Percentiles rank a stretch among this genome's conserved stretches.
phyloP scores from a whole-genome alignment of 2,888 invertebrate genomes.

The Drosophila hamatofila region DNA sequence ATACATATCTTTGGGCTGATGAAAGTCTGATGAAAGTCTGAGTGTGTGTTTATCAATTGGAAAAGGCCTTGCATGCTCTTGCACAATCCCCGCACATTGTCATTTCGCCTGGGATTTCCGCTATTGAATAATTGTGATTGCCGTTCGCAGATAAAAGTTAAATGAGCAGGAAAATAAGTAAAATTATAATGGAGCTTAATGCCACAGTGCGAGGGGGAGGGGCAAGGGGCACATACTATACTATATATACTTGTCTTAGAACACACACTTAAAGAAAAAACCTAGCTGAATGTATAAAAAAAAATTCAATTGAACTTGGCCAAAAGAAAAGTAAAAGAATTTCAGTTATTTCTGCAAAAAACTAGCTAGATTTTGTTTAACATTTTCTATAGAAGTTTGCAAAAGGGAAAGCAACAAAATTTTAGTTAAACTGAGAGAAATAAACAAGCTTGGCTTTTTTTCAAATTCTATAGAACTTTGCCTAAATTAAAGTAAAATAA shows the following conservation, averaged over 20 bases:
- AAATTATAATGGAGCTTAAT: slow-evolving; percentile 60
- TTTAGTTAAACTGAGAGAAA: too few relatives aligned
- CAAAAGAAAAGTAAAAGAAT: neutral
- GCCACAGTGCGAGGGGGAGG: slow-evolving; percentile 18
- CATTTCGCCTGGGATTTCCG: slow-evolving; percentile 65
- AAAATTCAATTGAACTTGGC: neutral
- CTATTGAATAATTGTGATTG: slow-evolving; percentile 82
- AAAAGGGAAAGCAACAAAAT: too few relatives aligned
- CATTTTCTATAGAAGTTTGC: too few relatives aligned
- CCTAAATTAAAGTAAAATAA: neutral
- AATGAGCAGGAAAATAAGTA: slow-evolving; percentile 83
- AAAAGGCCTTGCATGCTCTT: slow-evolving; percentile 36
- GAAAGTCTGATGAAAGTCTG: neutral
- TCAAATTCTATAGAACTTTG: neutral
- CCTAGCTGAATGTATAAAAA: too few relatives aligned
- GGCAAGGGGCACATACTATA: neutral
- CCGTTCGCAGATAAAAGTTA: slow-evolving; percentile 79
- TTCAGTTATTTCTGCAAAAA: too few relatives aligned
- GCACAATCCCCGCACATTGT: slow-evolving; percentile 60
- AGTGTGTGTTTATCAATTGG: slow-evolving; percentile 41
- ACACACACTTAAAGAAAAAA: neutral
- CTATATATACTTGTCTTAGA: neutral
- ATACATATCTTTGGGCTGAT: slow-evolving; percentile 5
- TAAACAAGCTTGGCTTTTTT: too few relatives aligned
- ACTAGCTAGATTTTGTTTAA: too few relatives aligned